These are phyloP conservation scores for Microctonus brassicae DNA, from an alignment of 2,888 invertebrate species.

Conservation along the genomic window DNA sequence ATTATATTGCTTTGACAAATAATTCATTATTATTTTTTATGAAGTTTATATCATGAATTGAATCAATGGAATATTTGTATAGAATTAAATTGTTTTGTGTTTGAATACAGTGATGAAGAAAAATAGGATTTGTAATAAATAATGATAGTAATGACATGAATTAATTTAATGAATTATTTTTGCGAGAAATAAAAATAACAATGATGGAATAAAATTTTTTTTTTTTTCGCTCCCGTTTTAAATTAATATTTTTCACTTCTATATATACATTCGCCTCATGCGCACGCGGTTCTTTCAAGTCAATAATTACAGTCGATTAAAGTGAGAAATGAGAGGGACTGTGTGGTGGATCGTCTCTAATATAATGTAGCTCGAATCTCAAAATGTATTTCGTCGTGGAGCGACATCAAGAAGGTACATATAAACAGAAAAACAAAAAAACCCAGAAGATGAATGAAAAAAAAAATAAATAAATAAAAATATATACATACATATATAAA, in stretches of 20 bases:
- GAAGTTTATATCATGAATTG: background rate
- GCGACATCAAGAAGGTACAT: background rate
- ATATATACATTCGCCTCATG: constrained; percentile 1
- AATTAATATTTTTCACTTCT: constrained; percentile 6
- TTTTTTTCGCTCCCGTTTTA: constrained; percentile 28
- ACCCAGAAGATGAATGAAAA: background rate
- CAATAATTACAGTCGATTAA: constrained; percentile 38
- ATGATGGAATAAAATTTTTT: too few species aligned
- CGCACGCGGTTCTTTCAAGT: constrained; percentile 7
- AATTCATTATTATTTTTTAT: background rate
- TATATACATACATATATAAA: constrained; percentile 8
- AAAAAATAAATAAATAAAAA: background rate
- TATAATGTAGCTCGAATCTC: constrained; percentile 7
- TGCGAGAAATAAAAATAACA: background rate
- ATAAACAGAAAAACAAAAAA: background rate
- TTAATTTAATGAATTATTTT: too few species aligned
- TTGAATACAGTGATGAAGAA: too few species aligned
- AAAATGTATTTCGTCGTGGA: background rate
- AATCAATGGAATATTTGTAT: background rate
- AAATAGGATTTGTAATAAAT: too few species aligned
- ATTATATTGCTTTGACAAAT: background rate
- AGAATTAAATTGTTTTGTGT: too few species aligned
- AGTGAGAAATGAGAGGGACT: constrained; percentile 31
- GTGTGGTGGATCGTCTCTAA: background rate
- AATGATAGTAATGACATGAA: too few species aligned